These are phyloP conservation scores for Apotomis capreana DNA, from an alignment of 2,888 invertebrate species.

Conservation along the genomic window DNA sequence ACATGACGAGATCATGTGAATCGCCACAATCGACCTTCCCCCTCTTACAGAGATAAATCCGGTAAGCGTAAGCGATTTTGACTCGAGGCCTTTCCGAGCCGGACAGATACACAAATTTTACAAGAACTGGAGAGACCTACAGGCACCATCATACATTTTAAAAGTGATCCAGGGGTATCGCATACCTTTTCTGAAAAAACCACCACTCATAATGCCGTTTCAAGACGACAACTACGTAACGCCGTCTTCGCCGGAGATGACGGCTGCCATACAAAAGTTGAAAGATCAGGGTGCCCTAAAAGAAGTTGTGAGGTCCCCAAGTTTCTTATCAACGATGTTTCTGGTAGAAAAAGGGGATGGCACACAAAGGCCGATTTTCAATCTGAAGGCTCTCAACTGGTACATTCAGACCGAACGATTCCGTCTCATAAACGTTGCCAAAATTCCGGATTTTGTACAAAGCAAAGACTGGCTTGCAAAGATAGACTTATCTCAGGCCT, in stretches of 20 bases:
- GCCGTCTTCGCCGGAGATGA: too few species aligned
- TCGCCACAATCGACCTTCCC: too few species aligned
- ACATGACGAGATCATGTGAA: too few species aligned
- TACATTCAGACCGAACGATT: not conserved
- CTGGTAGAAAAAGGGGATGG: not conserved
- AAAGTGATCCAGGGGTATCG: not conserved
- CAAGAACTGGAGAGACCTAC: not conserved
- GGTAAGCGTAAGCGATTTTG: not conserved
- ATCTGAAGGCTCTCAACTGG: not conserved
- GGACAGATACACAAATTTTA: not conserved
- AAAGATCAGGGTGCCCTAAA: not conserved
- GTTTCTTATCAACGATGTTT: slow-evolving; percentile 1
- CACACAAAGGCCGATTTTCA: not conserved
- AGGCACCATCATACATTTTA: slow-evolving; percentile 4
- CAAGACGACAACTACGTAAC: too few species aligned
- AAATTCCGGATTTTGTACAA: slow-evolving; percentile 44
- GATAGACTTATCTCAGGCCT: slow-evolving; percentile 31
- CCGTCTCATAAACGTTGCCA: not conserved
- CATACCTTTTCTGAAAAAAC: slow-evolving; percentile 2
- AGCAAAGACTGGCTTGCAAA: slow-evolving; percentile 21
- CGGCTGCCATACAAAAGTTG: not conserved
- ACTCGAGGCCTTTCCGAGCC: slow-evolving; percentile 4
- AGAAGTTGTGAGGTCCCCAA: not conserved
- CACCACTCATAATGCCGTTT: not conserved
- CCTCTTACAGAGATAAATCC: too few species aligned